Evolutionary conservation across 2,113 vertebrate species (phyloP).

Genomic region (Cyanoderma ruficeps): DNA sequence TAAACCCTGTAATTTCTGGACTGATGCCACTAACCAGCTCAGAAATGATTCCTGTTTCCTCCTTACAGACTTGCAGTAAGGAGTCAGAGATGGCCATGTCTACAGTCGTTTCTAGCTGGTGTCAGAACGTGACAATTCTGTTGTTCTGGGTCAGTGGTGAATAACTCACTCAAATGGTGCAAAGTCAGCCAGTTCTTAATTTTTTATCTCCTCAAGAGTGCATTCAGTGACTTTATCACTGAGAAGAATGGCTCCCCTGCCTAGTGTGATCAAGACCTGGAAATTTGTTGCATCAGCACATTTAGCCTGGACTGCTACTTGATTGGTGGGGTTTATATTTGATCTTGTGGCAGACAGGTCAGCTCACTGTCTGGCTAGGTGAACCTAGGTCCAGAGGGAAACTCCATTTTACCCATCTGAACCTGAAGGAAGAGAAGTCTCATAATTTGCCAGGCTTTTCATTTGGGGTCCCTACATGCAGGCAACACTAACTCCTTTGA

Average conservation of each 20-base stretch:
- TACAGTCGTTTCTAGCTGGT: constrained; percentile 57
- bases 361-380: constrained; percentile 40
- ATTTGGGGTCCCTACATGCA: neutral
- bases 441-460: neutral
- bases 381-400: neutral
- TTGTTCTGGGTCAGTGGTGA: constrained; percentile 74
- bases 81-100: constrained; percentile 50
- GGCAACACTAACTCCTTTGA: neutral
- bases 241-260: constrained; percentile 77
- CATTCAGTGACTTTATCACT: constrained; percentile 76
- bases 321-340: constrained; percentile 67
- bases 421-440: neutral
- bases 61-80: constrained; percentile 14
- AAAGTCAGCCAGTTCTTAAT: constrained; percentile 81
- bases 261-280: constrained; percentile 74
- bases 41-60: neutral
- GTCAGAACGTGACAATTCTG: constrained; percentile 53
- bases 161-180: constrained; percentile 74
- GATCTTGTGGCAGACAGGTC: constrained; percentile 52
- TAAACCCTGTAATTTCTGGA: neutral
- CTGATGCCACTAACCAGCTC: neutral
- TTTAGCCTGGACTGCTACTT: constrained; percentile 42
- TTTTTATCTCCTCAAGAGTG: constrained; percentile 80
- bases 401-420: neutral
- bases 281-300: constrained; percentile 72